Base-by-base conservation (phyloP, 2,113 vertebrate species). In the Eurystomus gularis region DNA sequence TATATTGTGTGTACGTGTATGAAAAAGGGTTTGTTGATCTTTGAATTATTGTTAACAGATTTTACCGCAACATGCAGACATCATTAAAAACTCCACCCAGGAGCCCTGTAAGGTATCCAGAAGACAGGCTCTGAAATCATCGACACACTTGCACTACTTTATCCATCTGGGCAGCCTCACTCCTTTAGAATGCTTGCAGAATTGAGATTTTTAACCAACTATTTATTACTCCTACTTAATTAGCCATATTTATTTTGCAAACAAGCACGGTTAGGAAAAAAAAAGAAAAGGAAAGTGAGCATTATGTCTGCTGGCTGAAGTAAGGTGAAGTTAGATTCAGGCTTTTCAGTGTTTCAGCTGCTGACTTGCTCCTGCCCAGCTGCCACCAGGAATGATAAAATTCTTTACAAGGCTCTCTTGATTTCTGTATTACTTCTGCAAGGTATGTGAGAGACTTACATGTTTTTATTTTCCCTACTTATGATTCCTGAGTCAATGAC, bases 371-470 rank as follows among this genome's bases (percentile, higher is more conserved):
- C 31, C 13, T 39, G 65, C 11, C 4, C 19, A 65, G 13, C 6
- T n/a, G 25, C 16, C 57, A 37, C 29, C 31, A 78, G 31, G 66
- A 61, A 54, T 2, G 0, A 52, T 17, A 3, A 28, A 37, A 11
- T 20, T 33, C 26, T 66, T 69, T 26, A 66, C 2, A 31, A 3
- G 4, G 15, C 1, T 44, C 20, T 60, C 17, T 24, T 17, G 17
- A 69, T 17, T 52, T 52, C 24, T 42, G 2, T 8, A n/a, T 37
- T 58, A 81, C 40, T 31, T 85, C n/a, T 13, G 35, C 20, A 6
- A 40, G 4, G 25, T 9, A 39, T 4, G 17, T 0, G 2, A 35
- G 13, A 37, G 7, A 40, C 23, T 15, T 1, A 10, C 6, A 8
- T 7, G 11, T 26, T 5, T 11, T n/a, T 21, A 49, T 25, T 84